Conservation (phyloP, 2,113 vertebrate genomes). For the Nothoprocta pentlandii region DNA sequence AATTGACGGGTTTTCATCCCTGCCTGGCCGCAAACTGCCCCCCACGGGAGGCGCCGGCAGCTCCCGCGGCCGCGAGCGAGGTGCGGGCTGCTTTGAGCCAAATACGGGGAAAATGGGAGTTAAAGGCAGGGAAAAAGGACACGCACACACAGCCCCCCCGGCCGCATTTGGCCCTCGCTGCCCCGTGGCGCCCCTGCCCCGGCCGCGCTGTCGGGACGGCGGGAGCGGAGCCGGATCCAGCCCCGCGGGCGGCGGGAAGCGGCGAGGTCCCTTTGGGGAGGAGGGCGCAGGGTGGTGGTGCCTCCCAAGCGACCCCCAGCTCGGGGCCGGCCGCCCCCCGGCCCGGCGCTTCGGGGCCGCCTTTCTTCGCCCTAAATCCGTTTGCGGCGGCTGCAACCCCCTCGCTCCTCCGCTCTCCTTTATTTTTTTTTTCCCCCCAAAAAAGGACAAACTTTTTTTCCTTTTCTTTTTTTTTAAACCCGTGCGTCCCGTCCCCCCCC, state of each 20-base stretch:
- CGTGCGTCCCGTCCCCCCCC: neutral
- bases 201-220: neutral
- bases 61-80: neutral
- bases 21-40: neutral
- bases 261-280: neutral
- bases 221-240: neutral
- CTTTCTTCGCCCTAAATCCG: neutral
- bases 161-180: neutral
- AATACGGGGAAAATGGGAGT: rapidly evolving
- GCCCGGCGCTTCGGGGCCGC: no score
- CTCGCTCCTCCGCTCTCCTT: no score
- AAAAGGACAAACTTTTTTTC: neutral
- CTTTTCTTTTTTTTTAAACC: no score
- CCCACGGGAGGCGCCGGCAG: neutral
- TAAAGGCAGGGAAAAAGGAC: neutral
- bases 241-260: neutral
- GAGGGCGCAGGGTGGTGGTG: neutral
- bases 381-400: neutral
- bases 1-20: neutral
- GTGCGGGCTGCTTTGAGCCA: neutral
- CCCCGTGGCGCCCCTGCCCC: neutral
- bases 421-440: neutral
- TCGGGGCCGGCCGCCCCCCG: no score
- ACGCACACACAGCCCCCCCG: neutral
- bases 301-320: neutral